A percentile compares a stretch with the other conserved stretches of the same genome.
phyloP scores from a whole-genome alignment of 1,140 invertebrate genomes.

The Choristoneura fumiferana region DNA sequence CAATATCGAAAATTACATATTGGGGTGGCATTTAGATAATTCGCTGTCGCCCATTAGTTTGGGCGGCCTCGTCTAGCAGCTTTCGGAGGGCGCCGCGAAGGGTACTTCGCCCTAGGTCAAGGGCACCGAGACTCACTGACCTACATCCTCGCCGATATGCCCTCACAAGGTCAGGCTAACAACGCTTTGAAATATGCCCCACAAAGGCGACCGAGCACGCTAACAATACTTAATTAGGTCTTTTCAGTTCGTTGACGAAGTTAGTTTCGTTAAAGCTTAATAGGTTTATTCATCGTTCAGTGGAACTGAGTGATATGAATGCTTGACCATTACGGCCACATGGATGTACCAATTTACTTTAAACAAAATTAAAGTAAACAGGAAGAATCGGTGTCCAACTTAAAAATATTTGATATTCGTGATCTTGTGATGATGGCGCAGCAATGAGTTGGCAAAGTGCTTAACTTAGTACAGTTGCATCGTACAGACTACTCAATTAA shows the following conservation, averaged over 20 bases:
- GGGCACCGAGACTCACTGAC: constrained; percentile 57
- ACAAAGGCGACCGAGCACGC: no score
- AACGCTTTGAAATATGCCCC: neutral
- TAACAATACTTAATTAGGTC: neutral
- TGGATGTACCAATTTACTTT: neutral
- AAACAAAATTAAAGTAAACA: no score
- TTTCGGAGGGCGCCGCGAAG: constrained; percentile 41
- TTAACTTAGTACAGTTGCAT: no score
- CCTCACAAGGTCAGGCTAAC: constrained; percentile 40
- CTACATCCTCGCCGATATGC: constrained; percentile 59
- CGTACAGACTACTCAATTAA: no score
- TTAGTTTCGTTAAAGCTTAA: no score
- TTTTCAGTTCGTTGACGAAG: neutral
- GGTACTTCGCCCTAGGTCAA: constrained; percentile 63
- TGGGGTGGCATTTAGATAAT: neutral
- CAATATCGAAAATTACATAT: no score
- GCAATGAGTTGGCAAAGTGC: no score
- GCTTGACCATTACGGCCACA: neutral
- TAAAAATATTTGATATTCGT: no score
- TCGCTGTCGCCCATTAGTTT: constrained; percentile 3
- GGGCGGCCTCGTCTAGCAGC: constrained; percentile 34
- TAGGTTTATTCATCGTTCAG: neutral
- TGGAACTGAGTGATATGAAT: neutral
- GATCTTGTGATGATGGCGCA: no score
- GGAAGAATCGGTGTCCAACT: no score